These are phyloP conservation scores for Prorops nasuta DNA, from an alignment of 1,140 invertebrate genomes.

Conservation along the genomic window DNA sequence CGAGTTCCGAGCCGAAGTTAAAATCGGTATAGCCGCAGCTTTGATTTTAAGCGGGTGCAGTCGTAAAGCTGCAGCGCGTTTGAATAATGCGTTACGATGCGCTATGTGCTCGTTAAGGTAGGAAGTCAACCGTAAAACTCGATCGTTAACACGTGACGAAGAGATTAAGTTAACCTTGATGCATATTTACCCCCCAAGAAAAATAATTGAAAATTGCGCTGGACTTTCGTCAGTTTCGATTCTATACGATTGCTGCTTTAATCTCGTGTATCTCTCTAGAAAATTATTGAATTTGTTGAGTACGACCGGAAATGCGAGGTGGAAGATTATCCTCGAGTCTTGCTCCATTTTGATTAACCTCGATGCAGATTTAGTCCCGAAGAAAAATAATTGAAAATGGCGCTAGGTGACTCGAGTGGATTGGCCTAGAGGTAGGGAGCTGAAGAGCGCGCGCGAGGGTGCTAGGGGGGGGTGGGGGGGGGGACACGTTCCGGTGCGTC, in stretches of 20 bases:
- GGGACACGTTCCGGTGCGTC: too few species aligned
- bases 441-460: neutral
- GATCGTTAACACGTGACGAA: neutral
- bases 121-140: conserved; percentile 2
- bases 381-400: conserved; percentile 1
- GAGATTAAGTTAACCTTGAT: neutral
- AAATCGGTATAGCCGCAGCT: too few species aligned
- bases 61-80: neutral
- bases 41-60: too few species aligned
- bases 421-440: neutral
- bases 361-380: conserved; percentile 5
- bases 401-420: neutral
- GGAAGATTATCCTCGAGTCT: too few species aligned
- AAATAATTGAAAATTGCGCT: too few species aligned
- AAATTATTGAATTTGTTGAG: too few species aligned
- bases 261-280: too few species aligned
- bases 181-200: neutral
- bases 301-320: too few species aligned
- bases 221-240: too few species aligned
- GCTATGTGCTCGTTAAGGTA: neutral
- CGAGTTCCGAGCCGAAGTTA: too few species aligned
- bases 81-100: neutral
- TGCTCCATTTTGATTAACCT: too few species aligned
- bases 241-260: too few species aligned
- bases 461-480: neutral